These are phyloP conservation scores for Rhizomys pruinosus DNA, from an alignment of 2,113 vertebrate genomes.

Conservation along the genomic window DNA sequence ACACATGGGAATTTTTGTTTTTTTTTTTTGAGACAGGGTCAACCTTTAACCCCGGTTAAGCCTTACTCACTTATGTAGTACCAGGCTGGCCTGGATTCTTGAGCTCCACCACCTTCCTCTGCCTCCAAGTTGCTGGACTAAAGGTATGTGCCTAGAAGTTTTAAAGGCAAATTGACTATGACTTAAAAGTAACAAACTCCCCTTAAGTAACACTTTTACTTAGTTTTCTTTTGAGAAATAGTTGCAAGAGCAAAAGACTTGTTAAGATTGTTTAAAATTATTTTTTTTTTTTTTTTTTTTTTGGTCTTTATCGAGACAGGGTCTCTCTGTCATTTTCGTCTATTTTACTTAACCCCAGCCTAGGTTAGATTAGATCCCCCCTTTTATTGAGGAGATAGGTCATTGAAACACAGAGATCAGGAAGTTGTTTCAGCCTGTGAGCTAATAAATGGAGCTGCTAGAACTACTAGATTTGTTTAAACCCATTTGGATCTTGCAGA, in stretches of 20 bases:
- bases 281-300: not conserved
- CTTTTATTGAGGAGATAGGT: not conserved
- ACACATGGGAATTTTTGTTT: too few relatives aligned
- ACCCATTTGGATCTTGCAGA: not conserved
- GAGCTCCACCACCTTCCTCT: too few relatives aligned
- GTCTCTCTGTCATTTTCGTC: too few relatives aligned
- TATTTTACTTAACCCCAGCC: not conserved
- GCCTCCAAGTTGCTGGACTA: too few relatives aligned
- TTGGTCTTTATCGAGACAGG: not conserved
- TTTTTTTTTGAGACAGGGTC: too few relatives aligned
- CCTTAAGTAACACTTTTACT: not conserved
- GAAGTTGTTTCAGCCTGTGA: not conserved
- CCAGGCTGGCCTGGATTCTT: too few relatives aligned
- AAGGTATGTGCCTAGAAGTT: slow-evolving; percentile 13
- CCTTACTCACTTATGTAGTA: too few relatives aligned
- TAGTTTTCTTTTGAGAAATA: slow-evolving; percentile 37
- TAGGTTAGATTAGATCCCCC: not conserved
- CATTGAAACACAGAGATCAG: not conserved
- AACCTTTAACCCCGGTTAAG: too few relatives aligned
- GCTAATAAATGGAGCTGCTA: not conserved
- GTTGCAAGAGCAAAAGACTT: slow-evolving; percentile 3
- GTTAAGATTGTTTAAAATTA: slow-evolving; percentile 11
- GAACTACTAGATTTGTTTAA: not conserved
- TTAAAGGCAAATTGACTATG: not conserved
- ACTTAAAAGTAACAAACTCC: not conserved